Evolutionary conservation across 2,888 invertebrate genomes (phyloP).

Genomic region (Agrilus cyanescens): DNA sequence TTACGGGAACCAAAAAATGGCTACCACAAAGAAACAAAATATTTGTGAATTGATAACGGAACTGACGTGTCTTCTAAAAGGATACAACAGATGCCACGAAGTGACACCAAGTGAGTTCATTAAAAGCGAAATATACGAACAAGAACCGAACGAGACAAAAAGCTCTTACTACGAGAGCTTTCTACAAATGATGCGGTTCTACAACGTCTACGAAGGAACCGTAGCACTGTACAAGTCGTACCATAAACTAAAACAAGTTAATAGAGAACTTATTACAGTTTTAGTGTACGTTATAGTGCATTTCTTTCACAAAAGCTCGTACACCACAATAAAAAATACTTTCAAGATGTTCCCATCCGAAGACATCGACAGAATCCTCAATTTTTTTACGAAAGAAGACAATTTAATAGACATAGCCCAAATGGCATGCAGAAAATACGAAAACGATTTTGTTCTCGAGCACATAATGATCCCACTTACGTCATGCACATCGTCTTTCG

Average conservation of each 20-base stretch:
- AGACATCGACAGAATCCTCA: constrained; percentile 27
- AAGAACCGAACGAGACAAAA: not conserved
- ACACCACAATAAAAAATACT: constrained; percentile 12
- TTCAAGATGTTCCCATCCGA: constrained; percentile 15
- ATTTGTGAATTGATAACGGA: too few species aligned
- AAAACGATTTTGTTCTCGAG: constrained; percentile 39
- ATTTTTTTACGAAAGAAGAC: constrained; percentile 38
- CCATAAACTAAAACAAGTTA: constrained; percentile 15
- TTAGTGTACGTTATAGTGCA: constrained; percentile 23
- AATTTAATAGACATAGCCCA: constrained; percentile 37
- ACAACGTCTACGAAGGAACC: constrained; percentile 4
- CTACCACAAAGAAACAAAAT: too few species aligned
- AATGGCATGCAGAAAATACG: constrained; percentile 39
- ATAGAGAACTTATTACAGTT: constrained; percentile 15
- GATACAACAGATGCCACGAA: constrained; percentile 13
- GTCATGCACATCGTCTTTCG: constrained; percentile 22
- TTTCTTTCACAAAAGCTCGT: constrained; percentile 7
- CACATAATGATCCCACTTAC: constrained; percentile 40
- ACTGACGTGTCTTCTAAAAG: constrained; percentile 11
- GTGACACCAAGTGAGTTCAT: constrained; percentile 21
- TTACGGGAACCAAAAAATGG: too few species aligned
- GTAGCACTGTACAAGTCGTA: constrained; percentile 12
- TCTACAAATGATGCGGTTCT: constrained; percentile 1
- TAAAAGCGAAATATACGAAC: constrained; percentile 9
- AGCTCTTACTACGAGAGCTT: not conserved